Conservation (phyloP, 1,140 invertebrate genomes). For the Eurosta solidaginis region DNA sequence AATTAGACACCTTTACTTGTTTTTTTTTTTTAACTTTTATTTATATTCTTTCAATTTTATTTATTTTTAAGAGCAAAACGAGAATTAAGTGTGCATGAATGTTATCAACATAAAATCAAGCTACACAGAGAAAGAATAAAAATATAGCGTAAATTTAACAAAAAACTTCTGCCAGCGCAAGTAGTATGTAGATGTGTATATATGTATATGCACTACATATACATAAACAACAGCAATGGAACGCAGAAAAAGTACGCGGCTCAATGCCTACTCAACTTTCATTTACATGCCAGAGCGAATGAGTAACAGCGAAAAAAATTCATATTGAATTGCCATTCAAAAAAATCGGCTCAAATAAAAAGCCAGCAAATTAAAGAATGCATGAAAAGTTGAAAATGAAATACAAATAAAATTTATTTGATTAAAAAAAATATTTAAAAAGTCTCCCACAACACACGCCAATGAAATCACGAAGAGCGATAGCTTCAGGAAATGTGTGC, state of each 20-base stretch:
- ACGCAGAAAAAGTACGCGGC: too few relatives aligned
- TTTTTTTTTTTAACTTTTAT: neutral
- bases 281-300: too few relatives aligned
- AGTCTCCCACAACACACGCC: neutral
- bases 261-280: too few relatives aligned
- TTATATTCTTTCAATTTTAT: neutral
- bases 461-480: neutral
- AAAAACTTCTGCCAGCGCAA: too few relatives aligned
- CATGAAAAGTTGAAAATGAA: neutral
- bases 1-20: neutral
- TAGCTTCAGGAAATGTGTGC: neutral
- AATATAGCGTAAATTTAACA: too few relatives aligned
- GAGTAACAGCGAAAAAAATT: too few relatives aligned
- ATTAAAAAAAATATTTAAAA: neutral
- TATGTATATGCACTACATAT: too few relatives aligned
- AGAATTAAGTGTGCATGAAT: slow-evolving; percentile 7
- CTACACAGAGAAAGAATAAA: neutral
- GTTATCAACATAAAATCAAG: neutral
- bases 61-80: neutral
- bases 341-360: neutral
- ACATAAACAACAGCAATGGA: too few relatives aligned
- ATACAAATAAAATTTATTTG: slow-evolving; percentile 9
- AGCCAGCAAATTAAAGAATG: neutral
- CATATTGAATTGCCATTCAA: too few relatives aligned
- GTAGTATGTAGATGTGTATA: too few relatives aligned